phyloP scores from a whole-genome alignment of 2,797 vertebrate genomes.

The Octomys mimax region DNA sequence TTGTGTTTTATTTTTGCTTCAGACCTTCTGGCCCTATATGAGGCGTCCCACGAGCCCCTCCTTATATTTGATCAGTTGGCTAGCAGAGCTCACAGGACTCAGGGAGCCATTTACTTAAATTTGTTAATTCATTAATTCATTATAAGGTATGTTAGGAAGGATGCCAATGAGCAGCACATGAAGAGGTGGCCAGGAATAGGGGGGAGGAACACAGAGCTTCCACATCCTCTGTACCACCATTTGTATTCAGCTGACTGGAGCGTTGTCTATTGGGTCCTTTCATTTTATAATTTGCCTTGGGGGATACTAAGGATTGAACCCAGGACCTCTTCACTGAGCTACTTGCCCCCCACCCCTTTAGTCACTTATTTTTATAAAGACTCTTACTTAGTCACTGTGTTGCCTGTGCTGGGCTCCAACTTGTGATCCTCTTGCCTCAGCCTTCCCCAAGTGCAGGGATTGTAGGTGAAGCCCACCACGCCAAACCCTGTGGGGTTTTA shows the following conservation, averaged over 20 bases:
- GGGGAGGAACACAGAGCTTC: too few relatives aligned
- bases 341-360: not conserved
- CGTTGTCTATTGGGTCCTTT: not conserved
- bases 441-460: not conserved
- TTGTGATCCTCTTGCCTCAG: not conserved
- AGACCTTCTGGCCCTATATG: not conserved
- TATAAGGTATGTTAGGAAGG: not conserved
- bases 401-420: not conserved
- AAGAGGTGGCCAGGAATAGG: not conserved
- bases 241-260: not conserved
- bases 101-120: not conserved
- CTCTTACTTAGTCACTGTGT: not conserved
- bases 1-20: not conserved
- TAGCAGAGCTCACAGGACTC: not conserved
- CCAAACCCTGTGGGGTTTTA: not conserved
- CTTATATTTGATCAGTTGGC: not conserved
- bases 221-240: not conserved
- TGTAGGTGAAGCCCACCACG: not conserved
- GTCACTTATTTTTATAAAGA: not conserved
- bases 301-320: not conserved
- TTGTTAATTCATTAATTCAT: not conserved
- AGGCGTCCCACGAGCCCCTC: too few relatives aligned
- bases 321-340: not conserved
- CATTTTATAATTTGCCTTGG: not conserved
- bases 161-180: not conserved